Base-by-base conservation (phyloP, 2,888 invertebrate species). In the Ochropacha duplaris region DNA sequence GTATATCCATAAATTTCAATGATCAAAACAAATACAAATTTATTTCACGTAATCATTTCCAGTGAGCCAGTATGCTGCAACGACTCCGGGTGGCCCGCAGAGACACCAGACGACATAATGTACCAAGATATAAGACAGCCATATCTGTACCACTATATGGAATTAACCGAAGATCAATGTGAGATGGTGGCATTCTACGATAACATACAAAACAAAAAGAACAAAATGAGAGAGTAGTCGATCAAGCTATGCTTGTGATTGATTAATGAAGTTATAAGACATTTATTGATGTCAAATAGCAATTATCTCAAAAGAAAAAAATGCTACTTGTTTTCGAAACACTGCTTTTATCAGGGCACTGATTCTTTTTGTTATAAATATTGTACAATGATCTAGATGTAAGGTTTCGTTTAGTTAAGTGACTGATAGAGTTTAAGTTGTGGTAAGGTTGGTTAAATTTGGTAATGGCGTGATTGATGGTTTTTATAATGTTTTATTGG, bases 161-260 rank as follows among this genome's bases (percentile, higher is more conserved):
- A 68, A 9, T 59, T 80, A 2, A 70, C 79, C 9, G 57, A 64
- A 4, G 66, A 71, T 1, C 80, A 83, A 54, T 61, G 57, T 26
- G 75, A 83, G 4, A 70, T 79, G 59, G 54, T 78, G 14, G 60
- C 67, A 9, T 88, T 90, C 76, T 88, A 82, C 62, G 83, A 86
- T 57, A 67, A 58, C 22, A 61, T 76, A 54, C 19, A 44, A 19
- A 44, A 44, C 44, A 44, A 2, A 44, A 9, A 44, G 19, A 44
- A 44, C 19, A 44, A 36, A 36, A 2, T 19, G 44, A 44, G n/a
- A 9, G 44, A 44, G 44, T 44, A 44, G 44, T 31, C 12, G 9
- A 9, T 2, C 28, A 28, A 9, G 2, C 28, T 9, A 9, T 28
- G 28, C 28, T 28, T 28, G 28, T 2, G 28, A 9, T 4, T 26